phyloP scores from a whole-genome alignment of 2,888 invertebrate species.

The Pristionchus exspectatus region DNA sequence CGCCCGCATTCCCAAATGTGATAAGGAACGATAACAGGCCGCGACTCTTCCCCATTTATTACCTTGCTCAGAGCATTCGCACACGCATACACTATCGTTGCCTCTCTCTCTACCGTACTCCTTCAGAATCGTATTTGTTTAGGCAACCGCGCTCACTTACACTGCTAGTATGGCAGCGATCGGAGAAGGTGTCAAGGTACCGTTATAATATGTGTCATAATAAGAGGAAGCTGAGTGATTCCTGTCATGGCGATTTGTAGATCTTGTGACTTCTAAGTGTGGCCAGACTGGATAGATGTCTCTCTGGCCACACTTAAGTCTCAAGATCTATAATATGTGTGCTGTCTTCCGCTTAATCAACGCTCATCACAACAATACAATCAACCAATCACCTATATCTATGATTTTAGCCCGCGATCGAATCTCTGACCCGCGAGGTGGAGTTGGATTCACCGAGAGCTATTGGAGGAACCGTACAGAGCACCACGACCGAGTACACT shows the following conservation, averaged over 20 bases:
- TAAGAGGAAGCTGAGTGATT: too few species aligned
- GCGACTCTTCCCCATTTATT: slow-evolving; percentile 34
- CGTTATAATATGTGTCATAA: neutral
- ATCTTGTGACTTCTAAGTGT: too few species aligned
- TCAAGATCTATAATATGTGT: too few species aligned
- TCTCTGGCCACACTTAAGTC: too few species aligned
- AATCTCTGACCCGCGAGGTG: slow-evolving; percentile 14
- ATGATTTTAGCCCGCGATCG: slow-evolving; percentile 11
- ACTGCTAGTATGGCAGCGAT: slow-evolving; percentile 44
- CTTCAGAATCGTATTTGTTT: neutral
- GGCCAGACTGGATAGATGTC: too few species aligned
- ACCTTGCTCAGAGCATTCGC: neutral
- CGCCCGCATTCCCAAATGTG: slow-evolving; percentile 39
- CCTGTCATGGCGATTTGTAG: too few species aligned
- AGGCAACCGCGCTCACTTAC: slow-evolving; percentile 33
- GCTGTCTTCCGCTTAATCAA: too few species aligned
- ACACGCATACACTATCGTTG: neutral
- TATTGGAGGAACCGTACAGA: neutral
- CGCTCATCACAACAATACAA: too few species aligned
- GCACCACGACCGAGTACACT: neutral
- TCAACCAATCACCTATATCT: neutral
- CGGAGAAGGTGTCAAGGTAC: slow-evolving; percentile 50
- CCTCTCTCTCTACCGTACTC: neutral
- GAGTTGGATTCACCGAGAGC: slow-evolving; percentile 33
- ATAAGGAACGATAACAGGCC: slow-evolving; percentile 41